Evolutionary conservation across 2,113 vertebrate genomes (phyloP).

Genomic region (Riparia riparia): DNA sequence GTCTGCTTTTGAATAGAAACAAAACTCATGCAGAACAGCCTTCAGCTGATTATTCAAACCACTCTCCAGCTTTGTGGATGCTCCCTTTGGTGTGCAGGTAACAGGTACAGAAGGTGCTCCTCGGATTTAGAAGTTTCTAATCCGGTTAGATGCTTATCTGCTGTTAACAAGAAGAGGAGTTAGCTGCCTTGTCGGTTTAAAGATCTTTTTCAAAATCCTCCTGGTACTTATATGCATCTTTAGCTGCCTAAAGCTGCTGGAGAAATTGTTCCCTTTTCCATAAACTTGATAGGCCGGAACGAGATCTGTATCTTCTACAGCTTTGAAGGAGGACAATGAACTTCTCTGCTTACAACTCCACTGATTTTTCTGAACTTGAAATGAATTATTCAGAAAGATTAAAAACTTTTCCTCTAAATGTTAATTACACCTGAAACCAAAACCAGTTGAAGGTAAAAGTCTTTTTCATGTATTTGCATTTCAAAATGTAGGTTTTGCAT

Average conservation of each 20-base stretch:
- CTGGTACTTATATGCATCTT: constrained; percentile 3
- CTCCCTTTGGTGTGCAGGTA: neutral
- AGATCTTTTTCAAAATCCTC: constrained; percentile 18
- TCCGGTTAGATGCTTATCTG: constrained; percentile 13
- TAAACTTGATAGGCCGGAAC: neutral
- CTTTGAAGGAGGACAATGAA: neutral
- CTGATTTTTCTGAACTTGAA: neutral
- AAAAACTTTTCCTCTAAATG: neutral
- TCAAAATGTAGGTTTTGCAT: neutral
- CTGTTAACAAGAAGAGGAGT: neutral
- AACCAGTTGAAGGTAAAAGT: neutral
- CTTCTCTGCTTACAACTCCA: neutral
- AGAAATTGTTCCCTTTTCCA: neutral
- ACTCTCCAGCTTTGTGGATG: neutral
- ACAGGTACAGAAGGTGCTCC: neutral
- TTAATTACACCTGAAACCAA: neutral
- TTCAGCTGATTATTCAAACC: neutral
- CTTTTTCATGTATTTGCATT: neutral
- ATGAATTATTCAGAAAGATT: neutral
- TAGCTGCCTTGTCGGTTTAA: constrained; percentile 18
- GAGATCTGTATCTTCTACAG: neutral
- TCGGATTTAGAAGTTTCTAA: neutral
- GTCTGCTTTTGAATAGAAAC: neutral
- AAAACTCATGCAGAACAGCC: neutral
- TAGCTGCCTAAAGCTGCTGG: neutral